phyloP scores from a whole-genome alignment of 1,140 invertebrate species.

The Apis florea region DNA sequence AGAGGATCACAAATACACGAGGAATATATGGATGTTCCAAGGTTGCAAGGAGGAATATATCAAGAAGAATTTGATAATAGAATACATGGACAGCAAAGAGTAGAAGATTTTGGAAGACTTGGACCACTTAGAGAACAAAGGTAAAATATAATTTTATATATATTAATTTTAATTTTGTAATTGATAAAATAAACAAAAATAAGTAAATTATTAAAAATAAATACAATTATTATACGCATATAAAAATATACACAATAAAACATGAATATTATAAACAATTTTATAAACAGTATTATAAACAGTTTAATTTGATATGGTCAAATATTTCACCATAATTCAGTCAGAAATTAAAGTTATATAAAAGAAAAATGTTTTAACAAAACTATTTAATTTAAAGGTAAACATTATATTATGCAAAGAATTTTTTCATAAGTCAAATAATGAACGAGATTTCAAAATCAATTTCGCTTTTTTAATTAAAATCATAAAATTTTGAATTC shows the following conservation, averaged over 20 bases:
- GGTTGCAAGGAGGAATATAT: conserved; percentile 69
- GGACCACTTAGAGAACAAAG: conserved; percentile 59
- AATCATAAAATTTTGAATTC: too few relatives aligned
- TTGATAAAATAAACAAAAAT: background rate
- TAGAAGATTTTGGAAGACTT: conserved; percentile 75
- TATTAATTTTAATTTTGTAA: background rate
- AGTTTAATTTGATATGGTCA: too few relatives aligned
- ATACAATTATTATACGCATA: background rate
- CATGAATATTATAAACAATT: too few relatives aligned
- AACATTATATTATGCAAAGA: too few relatives aligned
- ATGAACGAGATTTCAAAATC: too few relatives aligned
- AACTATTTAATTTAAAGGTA: too few relatives aligned
- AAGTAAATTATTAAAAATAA: background rate
- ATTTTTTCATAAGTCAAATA: too few relatives aligned
- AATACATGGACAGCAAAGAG: conserved; percentile 71
- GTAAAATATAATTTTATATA: background rate
- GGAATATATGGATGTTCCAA: conserved; percentile 73
- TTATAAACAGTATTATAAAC: too few relatives aligned
- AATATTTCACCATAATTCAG: too few relatives aligned
- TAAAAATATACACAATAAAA: background rate
- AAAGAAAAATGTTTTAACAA: too few relatives aligned
- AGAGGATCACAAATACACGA: conserved; percentile 68
- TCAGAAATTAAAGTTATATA: too few relatives aligned
- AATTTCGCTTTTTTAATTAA: too few relatives aligned
- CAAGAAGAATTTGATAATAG: conserved; percentile 72